Conservation (phyloP, 2,888 invertebrate species). For the Watsonalla cultraria region DNA sequence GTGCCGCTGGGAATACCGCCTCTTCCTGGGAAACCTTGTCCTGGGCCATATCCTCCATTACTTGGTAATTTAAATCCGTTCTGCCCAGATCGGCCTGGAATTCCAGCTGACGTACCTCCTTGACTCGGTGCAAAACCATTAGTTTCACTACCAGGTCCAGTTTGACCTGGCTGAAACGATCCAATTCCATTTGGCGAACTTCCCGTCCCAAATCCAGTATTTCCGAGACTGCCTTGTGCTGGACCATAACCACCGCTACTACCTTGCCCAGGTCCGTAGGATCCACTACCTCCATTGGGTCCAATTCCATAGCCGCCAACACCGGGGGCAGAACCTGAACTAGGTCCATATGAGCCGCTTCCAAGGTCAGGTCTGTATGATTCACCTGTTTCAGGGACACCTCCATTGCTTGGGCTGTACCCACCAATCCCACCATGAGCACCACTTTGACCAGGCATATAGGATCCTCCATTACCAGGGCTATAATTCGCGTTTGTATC, state of each 20-base stretch:
- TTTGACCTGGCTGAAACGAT: too few species aligned
- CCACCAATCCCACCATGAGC: not conserved
- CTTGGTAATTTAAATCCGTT: not conserved
- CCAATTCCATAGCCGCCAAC: not conserved
- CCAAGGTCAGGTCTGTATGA: not conserved
- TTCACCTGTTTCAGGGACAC: not conserved
- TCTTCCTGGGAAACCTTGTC: not conserved
- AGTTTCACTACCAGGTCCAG: not conserved
- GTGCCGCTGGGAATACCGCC: not conserved
- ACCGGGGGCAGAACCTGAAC: not conserved
- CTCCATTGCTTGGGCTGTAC: not conserved
- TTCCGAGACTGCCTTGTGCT: constrained; percentile 1
- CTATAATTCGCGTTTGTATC: too few species aligned
- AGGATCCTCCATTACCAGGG: not conserved
- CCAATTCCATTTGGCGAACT: too few species aligned
- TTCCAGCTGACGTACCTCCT: not conserved
- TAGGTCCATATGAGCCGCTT: not conserved
- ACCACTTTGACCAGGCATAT: not conserved
- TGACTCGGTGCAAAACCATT: constrained; percentile 2
- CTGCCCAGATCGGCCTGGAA: constrained; percentile 1
- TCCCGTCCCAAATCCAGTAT: too few species aligned
- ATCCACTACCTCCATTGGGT: not conserved
- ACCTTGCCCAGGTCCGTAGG: not conserved
- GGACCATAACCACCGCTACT: not conserved
- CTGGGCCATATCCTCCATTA: not conserved